Conservation (phyloP, 1,140 invertebrate species). For the Psilanteris sp. region DNA sequence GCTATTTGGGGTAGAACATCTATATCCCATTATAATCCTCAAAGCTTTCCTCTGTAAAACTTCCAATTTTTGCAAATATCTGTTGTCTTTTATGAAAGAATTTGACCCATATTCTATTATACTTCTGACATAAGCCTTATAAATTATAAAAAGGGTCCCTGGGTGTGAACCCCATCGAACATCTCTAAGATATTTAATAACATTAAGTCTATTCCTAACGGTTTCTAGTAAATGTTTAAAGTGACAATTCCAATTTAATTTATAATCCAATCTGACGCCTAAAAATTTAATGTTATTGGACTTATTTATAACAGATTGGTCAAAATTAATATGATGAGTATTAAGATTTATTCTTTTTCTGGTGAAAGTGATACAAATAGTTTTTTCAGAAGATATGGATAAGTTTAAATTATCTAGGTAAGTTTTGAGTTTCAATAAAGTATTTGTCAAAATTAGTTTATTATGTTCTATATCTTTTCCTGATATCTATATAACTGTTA, state of each 20-base stretch:
- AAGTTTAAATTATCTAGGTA: too few relatives aligned
- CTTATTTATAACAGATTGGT: too few relatives aligned
- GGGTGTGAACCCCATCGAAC: conserved; percentile 49
- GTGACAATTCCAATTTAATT: neutral
- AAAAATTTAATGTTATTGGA: too few relatives aligned
- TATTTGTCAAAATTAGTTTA: too few relatives aligned
- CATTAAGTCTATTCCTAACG: neutral
- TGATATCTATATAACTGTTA: too few relatives aligned
- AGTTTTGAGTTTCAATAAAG: too few relatives aligned
- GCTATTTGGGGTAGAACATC: conserved; percentile 37
- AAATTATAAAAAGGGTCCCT: conserved; percentile 6
- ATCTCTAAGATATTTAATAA: conserved; percentile 41
- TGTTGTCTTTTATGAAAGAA: too few relatives aligned
- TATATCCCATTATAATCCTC: conserved; percentile 1
- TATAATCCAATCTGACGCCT: neutral
- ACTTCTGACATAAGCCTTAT: conserved; percentile 20
- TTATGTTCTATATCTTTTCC: too few relatives aligned
- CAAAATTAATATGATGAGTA: neutral
- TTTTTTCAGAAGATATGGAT: too few relatives aligned
- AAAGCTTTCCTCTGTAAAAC: conserved; percentile 24
- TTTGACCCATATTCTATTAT: conserved; percentile 39
- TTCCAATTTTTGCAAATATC: too few relatives aligned
- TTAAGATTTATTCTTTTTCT: too few relatives aligned
- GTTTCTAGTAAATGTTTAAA: neutral
- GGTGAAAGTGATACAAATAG: too few relatives aligned